A percentile compares a stretch with the other conserved stretches of the same genome.
Evolutionary conservation across 2,888 invertebrate genomes (phyloP).

Genomic region (Erynnis tages): DNA sequence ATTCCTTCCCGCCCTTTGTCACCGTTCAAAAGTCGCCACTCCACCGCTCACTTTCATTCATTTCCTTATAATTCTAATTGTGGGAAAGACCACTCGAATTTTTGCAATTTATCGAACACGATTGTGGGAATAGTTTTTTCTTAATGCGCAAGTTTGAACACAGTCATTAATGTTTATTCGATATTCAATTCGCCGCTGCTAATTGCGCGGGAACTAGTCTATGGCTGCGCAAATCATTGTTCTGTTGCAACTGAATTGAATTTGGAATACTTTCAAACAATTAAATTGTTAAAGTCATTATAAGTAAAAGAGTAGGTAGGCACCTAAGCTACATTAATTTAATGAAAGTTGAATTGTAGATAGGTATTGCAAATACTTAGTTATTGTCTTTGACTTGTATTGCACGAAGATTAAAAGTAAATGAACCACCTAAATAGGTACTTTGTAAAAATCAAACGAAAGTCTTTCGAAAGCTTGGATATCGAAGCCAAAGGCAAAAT

Average conservation of each 20-base stretch:
- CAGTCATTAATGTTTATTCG: conserved; percentile 52
- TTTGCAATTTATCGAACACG: conserved; percentile 53
- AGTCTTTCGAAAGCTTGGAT: too few relatives aligned
- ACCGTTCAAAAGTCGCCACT: conserved; percentile 62
- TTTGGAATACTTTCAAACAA: conserved; percentile 4
- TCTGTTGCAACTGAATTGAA: conserved; percentile 29
- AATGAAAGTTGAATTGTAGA: too few relatives aligned
- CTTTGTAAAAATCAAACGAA: too few relatives aligned
- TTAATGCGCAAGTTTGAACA: conserved; percentile 38
- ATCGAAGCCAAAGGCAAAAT: not conserved
- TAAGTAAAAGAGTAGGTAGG: too few relatives aligned
- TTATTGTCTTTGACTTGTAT: too few relatives aligned
- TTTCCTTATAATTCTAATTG: conserved; percentile 58
- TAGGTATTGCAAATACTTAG: too few relatives aligned
- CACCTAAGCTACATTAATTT: too few relatives aligned
- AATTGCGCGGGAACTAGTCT: conserved; percentile 44
- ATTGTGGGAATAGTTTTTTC: conserved; percentile 64
- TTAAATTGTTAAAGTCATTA: not conserved
- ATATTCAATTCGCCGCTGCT: conserved; percentile 51
- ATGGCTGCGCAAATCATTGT: conserved; percentile 42
- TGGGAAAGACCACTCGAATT: conserved; percentile 67
- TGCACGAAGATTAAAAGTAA: too few relatives aligned
- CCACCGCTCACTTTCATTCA: conserved; percentile 53
- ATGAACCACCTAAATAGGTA: too few relatives aligned
- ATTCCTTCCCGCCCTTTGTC: conserved; percentile 54